Evolutionary conservation across 1,140 invertebrate species (phyloP).

Genomic region (Elymnias hypermnestra): DNA sequence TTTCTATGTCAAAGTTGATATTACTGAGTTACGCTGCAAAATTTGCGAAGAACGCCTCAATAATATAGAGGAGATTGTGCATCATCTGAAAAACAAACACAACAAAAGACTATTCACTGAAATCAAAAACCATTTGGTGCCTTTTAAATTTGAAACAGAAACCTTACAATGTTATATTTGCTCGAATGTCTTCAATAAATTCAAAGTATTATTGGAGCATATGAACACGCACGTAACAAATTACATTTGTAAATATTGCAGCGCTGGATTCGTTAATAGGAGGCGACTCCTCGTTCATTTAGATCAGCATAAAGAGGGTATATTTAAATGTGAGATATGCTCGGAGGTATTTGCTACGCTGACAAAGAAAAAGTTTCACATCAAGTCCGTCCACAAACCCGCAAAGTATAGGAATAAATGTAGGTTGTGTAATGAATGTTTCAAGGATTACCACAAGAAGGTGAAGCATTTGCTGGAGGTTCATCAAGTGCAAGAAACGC

Average conservation of each 20-base stretch:
- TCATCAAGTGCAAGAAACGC: conserved; percentile 13
- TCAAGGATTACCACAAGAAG: conserved; percentile 29
- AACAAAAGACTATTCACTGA: conserved; percentile 23
- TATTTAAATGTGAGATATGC: conserved; percentile 25
- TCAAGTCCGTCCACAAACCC: conserved; percentile 15
- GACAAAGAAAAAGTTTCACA: conserved; percentile 16
- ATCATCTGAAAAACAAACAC: conserved; percentile 28
- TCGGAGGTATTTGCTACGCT: conserved; percentile 22
- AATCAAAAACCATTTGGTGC: conserved; percentile 26
- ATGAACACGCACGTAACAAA: conserved; percentile 40
- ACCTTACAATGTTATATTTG: conserved; percentile 30
- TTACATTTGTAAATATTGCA: conserved; percentile 37
- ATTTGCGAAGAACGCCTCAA: conserved; percentile 4
- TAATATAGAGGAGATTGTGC: conserved; percentile 20
- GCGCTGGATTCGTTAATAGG: conserved; percentile 48
- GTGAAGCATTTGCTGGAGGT: conserved; percentile 13
- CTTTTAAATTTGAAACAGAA: conserved; percentile 29
- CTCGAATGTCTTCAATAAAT: conserved; percentile 34
- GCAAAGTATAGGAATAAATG: conserved; percentile 13
- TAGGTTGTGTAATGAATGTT: conserved; percentile 25
- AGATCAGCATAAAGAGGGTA: conserved; percentile 30
- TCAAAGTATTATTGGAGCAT: conserved; percentile 40
- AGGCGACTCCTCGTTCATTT: conserved; percentile 28
- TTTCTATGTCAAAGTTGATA: conserved; percentile 12
- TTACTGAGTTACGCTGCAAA: neutral